Base-by-base conservation (phyloP, 2,888 invertebrate genomes). In the Rhimphoctona megacephalus region DNA sequence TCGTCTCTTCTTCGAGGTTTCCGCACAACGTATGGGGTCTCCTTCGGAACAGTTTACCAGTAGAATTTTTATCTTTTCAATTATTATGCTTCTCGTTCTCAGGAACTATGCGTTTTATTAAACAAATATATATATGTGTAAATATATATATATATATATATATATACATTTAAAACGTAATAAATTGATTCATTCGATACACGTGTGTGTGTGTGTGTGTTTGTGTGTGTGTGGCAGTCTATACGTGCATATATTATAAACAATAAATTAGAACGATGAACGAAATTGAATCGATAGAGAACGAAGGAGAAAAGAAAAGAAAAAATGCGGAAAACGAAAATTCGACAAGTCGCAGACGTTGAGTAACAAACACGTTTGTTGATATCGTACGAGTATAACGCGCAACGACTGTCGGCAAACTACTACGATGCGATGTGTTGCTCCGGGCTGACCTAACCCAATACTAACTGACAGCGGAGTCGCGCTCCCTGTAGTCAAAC, bases 361-460 rank as follows among this genome's bases (percentile, higher is more conserved):
- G 93, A 94, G 78, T 9, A 19, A 25, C 14, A 85, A 85, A 81
- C 70, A 83, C 84, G 89, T 70, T 86, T 76, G 77, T 82, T 80
- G 79, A 77, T 80, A 89, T 78, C 78, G 79, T 88, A 88, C 86
- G 86, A 88, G 46, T 86, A 87, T 81, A 70, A 86, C 87, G 86
- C 86, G 86, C 85, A 86, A 86, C 83, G 88, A 90, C 85, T 85
- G 89, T 86, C 88, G 87, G 85, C 81, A 72, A 90, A 66, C 85
- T 67, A 87, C 83, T 83, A 86, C 83, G 74, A 87, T 39, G 30
- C 73, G 64, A 89, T 90, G 92, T 89, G 89, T 90, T 91, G 70
- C 91, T 90, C 88, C 90, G 94, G 93, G 94, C 94, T 95, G 96
- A 96, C 96, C 96, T 96, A 96, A 96, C 96, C 96, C 96, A 96